These are phyloP conservation scores for Sakesphorus luctuosus DNA, from an alignment of 2,113 vertebrate genomes.

Conservation along the genomic window DNA sequence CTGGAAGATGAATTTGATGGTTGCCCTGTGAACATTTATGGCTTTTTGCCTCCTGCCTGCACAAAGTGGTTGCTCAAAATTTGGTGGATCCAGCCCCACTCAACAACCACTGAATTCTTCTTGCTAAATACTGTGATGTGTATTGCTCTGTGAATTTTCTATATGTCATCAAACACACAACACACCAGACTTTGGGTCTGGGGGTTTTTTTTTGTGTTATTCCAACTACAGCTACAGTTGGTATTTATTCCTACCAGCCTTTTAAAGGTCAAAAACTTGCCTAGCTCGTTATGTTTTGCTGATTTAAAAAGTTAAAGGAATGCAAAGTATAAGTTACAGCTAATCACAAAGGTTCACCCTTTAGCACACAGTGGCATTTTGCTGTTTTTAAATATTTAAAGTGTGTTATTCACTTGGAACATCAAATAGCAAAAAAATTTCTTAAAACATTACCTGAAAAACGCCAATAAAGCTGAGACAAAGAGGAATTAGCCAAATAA, in stretches of 20 bases:
- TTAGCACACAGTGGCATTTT: neutral
- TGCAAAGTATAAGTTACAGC: neutral
- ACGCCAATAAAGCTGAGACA: neutral
- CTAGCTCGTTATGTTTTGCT: neutral
- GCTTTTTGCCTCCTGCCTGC: neutral
- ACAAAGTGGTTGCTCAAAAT: neutral
- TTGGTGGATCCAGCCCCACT: neutral
- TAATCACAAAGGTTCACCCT: neutral
- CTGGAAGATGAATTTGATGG: neutral
- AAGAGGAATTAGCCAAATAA: neutral
- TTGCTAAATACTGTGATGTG: neutral
- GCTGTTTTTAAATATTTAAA: neutral
- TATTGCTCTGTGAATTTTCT: neutral
- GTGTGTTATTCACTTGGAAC: neutral
- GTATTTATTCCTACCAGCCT: neutral
- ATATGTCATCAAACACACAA: neutral
- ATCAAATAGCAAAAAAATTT: neutral
- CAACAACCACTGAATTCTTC: neutral
- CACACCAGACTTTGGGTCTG: neutral
- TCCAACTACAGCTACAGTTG: neutral
- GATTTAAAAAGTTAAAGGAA: neutral
- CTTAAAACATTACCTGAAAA: neutral
- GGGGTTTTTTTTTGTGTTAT: neutral
- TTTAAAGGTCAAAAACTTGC: neutral
- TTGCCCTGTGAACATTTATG: fast-evolving